phyloP scores from a whole-genome alignment of 2,113 vertebrate genomes.

The Phylloscopus trochiloides region DNA sequence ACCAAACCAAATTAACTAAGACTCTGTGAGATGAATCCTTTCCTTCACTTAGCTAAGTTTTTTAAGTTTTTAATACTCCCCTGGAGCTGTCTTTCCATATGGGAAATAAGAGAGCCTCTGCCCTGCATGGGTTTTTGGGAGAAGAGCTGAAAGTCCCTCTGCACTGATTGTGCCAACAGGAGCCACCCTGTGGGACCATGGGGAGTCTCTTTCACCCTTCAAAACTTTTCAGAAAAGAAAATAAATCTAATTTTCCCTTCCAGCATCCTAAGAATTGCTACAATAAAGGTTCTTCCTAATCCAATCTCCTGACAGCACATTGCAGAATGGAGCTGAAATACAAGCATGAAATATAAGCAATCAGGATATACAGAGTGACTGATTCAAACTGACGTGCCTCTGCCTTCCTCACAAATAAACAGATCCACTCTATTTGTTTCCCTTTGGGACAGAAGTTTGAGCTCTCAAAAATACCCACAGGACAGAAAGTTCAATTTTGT shows the following conservation, averaged over 20 bases:
- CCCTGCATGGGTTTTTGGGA: neutral
- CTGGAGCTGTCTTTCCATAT: neutral
- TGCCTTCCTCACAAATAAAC: neutral
- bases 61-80: neutral
- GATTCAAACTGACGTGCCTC: neutral
- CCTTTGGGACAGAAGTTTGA: neutral
- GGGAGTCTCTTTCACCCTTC: neutral
- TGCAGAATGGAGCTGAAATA: neutral
- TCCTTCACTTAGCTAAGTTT: neutral
- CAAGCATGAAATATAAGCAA: neutral
- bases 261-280: neutral
- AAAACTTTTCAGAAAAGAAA: neutral
- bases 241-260: neutral
- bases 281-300: neutral
- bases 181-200: rapidly evolving
- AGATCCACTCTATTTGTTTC: neutral
- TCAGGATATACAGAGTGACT: neutral
- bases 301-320: neutral
- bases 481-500: neutral
- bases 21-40: neutral
- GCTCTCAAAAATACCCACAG: neutral
- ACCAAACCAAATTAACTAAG: neutral
- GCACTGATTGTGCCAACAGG: neutral
- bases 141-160: neutral
- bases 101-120: neutral